Evolutionary conservation across 2,113 vertebrate species (phyloP).

Genomic region (Arvicanthis niloticus): DNA sequence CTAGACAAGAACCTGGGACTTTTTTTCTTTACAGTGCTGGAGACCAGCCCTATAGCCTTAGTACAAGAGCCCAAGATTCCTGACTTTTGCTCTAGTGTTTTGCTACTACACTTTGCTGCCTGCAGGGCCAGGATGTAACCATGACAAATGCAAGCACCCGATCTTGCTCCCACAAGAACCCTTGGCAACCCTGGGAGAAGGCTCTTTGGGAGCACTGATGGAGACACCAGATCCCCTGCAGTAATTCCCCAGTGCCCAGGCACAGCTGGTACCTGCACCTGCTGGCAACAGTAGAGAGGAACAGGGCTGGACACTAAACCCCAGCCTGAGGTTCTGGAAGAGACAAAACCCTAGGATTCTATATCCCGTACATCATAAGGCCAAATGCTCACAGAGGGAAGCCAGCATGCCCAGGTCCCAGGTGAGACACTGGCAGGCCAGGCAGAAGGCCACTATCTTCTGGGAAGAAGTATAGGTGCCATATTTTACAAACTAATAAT

Average conservation of each 20-base stretch:
- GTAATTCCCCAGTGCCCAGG: not conserved
- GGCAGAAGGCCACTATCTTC: not conserved
- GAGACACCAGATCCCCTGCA: not conserved
- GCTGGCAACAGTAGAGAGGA: not conserved
- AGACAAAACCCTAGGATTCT: not conserved
- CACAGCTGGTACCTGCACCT: not conserved
- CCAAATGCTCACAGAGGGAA: not conserved
- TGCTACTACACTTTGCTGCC: not conserved
- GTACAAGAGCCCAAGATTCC: not conserved
- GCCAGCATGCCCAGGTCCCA: not conserved
- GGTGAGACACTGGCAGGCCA: not conserved
- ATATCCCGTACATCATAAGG: not conserved
- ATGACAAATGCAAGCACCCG: not conserved
- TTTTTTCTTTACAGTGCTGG: not conserved
- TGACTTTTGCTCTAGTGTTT: not conserved
- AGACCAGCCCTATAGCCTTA: not conserved
- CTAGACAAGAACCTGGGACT: not conserved
- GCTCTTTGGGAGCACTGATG: not conserved
- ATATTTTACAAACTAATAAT: not conserved
- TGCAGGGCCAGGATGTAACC: not conserved
- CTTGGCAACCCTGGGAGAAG: slow-evolving; percentile 17
- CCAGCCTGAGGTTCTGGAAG: not conserved
- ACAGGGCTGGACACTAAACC: not conserved
- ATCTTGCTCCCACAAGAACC: not conserved
- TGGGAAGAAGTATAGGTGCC: not conserved